Evolutionary conservation across 2,797 vertebrate species (phyloP).

Genomic region (Sarcophilus harrisii): DNA sequence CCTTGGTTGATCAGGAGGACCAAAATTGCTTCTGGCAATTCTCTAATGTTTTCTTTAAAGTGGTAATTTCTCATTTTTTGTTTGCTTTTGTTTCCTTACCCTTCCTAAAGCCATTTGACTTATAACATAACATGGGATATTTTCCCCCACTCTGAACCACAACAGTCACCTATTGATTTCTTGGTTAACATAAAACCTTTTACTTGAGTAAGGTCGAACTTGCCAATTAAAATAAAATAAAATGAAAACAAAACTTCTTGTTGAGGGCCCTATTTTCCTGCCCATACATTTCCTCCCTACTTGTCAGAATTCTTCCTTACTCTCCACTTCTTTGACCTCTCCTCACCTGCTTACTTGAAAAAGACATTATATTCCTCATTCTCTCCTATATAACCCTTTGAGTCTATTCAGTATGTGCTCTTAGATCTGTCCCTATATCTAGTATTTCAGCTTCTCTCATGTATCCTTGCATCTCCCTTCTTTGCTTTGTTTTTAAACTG

Average conservation of each 20-base stretch:
- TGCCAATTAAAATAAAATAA: neutral
- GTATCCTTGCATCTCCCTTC: accelerated
- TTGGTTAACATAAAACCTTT: neutral
- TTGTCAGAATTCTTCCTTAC: neutral
- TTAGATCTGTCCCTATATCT: neutral
- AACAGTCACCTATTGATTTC: neutral
- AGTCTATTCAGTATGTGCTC: neutral
- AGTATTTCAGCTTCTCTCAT: accelerated
- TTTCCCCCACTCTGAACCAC: neutral
- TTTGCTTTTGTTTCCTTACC: neutral
- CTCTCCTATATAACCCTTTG: neutral
- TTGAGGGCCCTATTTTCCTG: neutral
- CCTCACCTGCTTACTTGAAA: neutral
- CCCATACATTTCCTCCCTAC: neutral
- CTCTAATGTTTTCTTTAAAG: neutral
- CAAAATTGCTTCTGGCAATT: neutral
- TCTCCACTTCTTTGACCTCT: neutral
- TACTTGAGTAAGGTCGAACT: neutral
- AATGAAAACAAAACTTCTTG: neutral
- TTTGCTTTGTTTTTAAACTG: too few relatives aligned
- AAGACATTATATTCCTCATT: neutral
- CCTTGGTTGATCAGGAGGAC: neutral
- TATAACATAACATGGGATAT: neutral
- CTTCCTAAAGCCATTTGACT: neutral
- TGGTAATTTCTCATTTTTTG: neutral